A percentile compares a stretch with the other conserved stretches of the same genome.
Conservation (phyloP, 2,113 vertebrate genomes). For the Archocentrus centrarchus region DNA sequence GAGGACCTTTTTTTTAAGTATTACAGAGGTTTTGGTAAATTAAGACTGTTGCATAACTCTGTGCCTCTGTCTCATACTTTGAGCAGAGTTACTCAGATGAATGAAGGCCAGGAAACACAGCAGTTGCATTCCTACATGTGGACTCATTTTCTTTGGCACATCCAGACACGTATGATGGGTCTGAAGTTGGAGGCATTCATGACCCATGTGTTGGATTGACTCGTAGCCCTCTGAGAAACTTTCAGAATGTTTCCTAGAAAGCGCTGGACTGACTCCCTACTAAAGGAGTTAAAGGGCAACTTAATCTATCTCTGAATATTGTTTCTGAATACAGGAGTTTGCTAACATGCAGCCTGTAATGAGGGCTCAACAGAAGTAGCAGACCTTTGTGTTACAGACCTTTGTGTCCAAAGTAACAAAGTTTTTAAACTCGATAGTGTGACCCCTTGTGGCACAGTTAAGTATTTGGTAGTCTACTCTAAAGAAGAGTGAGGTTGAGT, state of each 20-base stretch:
- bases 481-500: neutral
- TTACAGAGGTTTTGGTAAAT: conserved; percentile 8
- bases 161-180: conserved; percentile 39
- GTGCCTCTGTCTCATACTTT: conserved; percentile 19
- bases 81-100: conserved; percentile 27
- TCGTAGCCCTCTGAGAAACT: conserved; percentile 38
- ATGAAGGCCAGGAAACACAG: conserved; percentile 29
- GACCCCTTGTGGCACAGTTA: neutral
- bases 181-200: conserved; percentile 24
- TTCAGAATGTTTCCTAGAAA: conserved; percentile 50
- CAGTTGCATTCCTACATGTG: conserved; percentile 29
- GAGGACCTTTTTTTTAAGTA: neutral
- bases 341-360: neutral
- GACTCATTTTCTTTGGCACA: conserved; percentile 45
- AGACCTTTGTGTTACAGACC: neutral
- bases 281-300: neutral
- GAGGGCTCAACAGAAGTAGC: neutral
- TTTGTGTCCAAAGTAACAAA: neutral
- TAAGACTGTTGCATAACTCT: conserved; percentile 7
- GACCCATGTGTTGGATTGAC: conserved; percentile 10
- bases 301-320: neutral
- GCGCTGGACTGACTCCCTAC: neutral
- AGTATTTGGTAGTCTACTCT: neutral
- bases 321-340: neutral
- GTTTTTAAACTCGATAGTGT: neutral